Percentiles rank a stretch among this genome's conserved stretches.
Conservation (phyloP, 2,888 invertebrate genomes). For the Marronus borbonicus region DNA sequence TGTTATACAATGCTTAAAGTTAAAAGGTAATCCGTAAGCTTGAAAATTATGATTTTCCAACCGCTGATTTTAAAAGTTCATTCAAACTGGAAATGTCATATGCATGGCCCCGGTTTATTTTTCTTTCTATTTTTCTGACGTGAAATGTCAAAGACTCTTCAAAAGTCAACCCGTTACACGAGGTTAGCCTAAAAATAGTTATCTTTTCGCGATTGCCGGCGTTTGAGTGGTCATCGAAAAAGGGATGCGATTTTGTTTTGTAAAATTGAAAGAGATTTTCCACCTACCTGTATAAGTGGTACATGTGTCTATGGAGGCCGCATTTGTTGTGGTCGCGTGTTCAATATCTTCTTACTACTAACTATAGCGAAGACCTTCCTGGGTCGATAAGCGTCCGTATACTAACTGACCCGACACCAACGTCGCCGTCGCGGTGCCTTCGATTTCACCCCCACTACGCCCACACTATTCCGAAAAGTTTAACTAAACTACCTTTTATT, state of each 20-base stretch:
- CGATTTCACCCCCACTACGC: slow-evolving; percentile 62
- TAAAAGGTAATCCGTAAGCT: too few species aligned
- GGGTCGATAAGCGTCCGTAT: slow-evolving; percentile 67
- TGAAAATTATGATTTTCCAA: too few species aligned
- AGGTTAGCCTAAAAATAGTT: neutral
- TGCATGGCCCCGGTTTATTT: neutral
- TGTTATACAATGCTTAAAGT: too few species aligned
- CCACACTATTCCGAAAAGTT: slow-evolving; percentile 59
- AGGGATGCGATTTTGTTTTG: neutral
- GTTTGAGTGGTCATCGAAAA: neutral
- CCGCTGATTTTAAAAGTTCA: too few species aligned
- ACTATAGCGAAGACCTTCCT: slow-evolving; percentile 58
- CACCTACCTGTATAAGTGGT: slow-evolving; percentile 65
- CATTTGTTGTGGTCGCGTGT: slow-evolving; percentile 65
- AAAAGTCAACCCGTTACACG: neutral
- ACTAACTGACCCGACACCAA: slow-evolving; percentile 67
- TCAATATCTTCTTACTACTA: slow-evolving; percentile 59
- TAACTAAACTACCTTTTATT: slow-evolving; percentile 48
- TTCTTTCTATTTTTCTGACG: neutral
- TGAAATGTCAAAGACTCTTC: neutral
- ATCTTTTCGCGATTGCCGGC: neutral
- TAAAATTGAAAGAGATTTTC: neutral
- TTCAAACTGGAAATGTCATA: neutral
- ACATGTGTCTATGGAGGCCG: slow-evolving; percentile 69
- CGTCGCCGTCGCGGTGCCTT: slow-evolving; percentile 66